Conservation (phyloP, 2,113 vertebrate genomes). For the Australoheros scitulus region DNA sequence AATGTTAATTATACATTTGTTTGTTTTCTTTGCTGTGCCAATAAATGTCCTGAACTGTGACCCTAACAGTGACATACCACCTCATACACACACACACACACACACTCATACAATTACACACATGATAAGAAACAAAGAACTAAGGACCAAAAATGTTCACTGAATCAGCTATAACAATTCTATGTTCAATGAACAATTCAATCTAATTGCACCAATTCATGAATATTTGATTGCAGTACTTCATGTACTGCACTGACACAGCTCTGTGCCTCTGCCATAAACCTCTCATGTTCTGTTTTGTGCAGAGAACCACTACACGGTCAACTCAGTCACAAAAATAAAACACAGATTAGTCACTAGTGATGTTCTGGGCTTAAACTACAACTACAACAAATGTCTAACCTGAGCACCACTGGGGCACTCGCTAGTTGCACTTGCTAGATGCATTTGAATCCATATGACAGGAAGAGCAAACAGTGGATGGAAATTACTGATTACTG, state of each 20-base stretch:
- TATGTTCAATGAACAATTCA: neutral
- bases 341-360: neutral
- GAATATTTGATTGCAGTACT: slow-evolving; percentile 7
- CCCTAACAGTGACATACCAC: neutral
- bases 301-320: neutral
- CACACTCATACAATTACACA: no score
- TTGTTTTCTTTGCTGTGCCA: neutral
- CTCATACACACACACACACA: neutral
- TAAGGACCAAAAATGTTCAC: neutral
- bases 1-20: neutral
- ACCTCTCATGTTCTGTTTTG: neutral
- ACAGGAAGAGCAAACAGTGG: no score
- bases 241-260: slow-evolving; percentile 6
- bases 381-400: neutral
- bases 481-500: no score
- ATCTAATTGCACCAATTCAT: neutral
- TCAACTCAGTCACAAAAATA: neutral
- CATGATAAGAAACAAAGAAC: neutral
- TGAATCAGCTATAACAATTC: neutral
- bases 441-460: no score
- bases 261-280: neutral
- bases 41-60: neutral
- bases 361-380: neutral
- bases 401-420: no score
- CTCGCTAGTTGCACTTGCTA: no score